These are phyloP conservation scores for Brachionichthys hirsutus DNA, from an alignment of 2,113 vertebrate genomes.

Conservation along the genomic window DNA sequence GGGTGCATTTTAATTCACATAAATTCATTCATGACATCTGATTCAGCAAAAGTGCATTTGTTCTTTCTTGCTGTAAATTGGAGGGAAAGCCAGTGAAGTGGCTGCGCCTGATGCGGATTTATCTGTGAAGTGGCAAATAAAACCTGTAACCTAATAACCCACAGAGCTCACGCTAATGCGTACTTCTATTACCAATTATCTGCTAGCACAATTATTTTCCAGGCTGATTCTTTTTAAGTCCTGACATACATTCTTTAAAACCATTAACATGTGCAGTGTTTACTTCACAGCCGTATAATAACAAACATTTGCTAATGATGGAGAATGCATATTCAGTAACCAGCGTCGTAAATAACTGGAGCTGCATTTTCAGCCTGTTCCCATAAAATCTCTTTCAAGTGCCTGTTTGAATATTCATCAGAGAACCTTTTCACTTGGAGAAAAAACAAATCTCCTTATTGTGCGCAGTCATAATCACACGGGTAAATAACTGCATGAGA, in stretches of 20 bases:
- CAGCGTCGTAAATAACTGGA: conserved; percentile 53
- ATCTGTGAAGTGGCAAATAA: no score
- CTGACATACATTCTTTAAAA: conserved; percentile 3
- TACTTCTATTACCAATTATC: no score
- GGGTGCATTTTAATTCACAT: no score
- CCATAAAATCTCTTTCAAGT: conserved; percentile 50
- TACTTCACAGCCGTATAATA: conserved; percentile 5
- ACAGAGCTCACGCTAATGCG: no score
- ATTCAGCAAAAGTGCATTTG: no score
- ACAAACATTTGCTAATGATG: conserved; percentile 50
- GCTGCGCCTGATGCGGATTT: no score
- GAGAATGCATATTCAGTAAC: conserved; percentile 37
- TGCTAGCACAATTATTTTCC: background rate
- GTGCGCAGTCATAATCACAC: conserved; percentile 6
- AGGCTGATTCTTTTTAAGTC: background rate
- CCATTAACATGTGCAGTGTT: conserved; percentile 13
- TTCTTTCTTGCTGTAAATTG: no score
- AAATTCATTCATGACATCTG: no score
- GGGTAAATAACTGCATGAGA: conserved; percentile 37
- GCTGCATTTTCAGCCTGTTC: conserved; percentile 19
- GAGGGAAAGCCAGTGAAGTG: no score
- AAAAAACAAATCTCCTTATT: conserved; percentile 36
- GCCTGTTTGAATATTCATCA: conserved; percentile 55
- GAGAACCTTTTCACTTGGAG: conserved; percentile 32
- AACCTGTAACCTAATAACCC: no score